Conservation (phyloP, 2,113 vertebrate genomes). For the Hippotragus niger region DNA sequence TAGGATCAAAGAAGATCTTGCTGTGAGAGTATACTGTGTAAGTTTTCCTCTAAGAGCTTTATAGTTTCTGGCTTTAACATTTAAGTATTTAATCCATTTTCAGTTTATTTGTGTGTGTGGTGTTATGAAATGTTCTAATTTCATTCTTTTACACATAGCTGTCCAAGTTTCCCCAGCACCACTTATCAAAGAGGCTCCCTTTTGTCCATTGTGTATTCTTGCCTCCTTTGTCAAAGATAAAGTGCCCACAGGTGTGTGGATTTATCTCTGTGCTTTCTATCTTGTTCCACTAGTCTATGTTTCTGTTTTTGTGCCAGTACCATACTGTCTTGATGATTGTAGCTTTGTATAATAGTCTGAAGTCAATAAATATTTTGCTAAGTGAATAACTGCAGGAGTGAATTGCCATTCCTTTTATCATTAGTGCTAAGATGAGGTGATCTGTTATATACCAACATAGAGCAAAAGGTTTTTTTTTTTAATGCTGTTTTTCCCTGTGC, state of each 20-base stretch:
- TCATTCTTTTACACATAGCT: neutral
- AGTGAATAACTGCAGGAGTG: neutral
- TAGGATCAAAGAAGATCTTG: neutral
- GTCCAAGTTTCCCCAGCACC: neutral
- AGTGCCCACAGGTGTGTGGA: neutral
- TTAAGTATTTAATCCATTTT: neutral
- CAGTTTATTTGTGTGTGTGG: neutral
- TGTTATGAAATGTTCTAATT: neutral
- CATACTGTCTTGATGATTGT: neutral
- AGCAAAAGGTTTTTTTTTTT: neutral
- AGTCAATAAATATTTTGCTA: neutral
- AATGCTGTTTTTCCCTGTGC: neutral
- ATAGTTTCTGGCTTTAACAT: neutral
- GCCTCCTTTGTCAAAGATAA: neutral
- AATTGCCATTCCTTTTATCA: neutral
- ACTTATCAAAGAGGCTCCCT: neutral
- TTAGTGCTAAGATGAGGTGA: neutral
- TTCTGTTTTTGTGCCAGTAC: neutral
- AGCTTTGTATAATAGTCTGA: neutral
- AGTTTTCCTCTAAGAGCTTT: neutral
- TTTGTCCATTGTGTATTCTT: neutral
- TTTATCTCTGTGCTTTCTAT: neutral
- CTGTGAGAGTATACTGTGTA: neutral
- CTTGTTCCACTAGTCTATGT: neutral
- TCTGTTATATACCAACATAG: neutral